Evolutionary conservation across 2,888 invertebrate genomes (phyloP), one percentile per base, ranked within the genome.

Genomic region (Agrilus biguttatus): DNA sequence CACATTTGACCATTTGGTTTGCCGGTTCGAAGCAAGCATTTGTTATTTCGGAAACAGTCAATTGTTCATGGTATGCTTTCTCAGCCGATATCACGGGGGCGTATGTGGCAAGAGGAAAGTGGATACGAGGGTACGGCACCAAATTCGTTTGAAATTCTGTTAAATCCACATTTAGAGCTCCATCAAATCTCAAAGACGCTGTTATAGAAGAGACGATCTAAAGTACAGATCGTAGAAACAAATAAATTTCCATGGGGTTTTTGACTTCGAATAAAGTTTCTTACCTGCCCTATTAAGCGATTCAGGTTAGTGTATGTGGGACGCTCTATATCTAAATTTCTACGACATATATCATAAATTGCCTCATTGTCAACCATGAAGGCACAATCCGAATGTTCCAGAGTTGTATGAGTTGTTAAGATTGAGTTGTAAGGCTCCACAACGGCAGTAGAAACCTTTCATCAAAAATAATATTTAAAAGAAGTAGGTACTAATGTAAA

Each of bases 1-100:
- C 90, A 61, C 92, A 92, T 66, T 88, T 88, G 38, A 88, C 87
- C 85, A 93, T 87, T 72, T 86, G 90, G 66, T 91, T 91, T 41
- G 88, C 87, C 1, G 92, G 91, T 61, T 93, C 93, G 66, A 95
- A 95, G 68, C 92, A 93, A 19, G 90, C 85, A 59, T 91, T 89
- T 46, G 95, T 95, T 58, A 93, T 93, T 62, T 93, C 92, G 3
- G 86, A 78, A 5, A 90, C 91, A 0, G 88, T 83, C 48, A 90
- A 72, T 61, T 90, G 89, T 63, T 92, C 92, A 58, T 92, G 91
- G 66, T 89, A 89, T 5, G 91, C 91, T 66, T 90, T 91, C 66
- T 91, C 91, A 1, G 90, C 85, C 32, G 89, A 88, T 63, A 91
- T 89, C 53, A 92, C 87, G 12, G 90, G 91, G 14, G 90, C 89